Base-by-base conservation (phyloP, 2,797 vertebrate genomes). In the Notolepis coatsorum region DNA sequence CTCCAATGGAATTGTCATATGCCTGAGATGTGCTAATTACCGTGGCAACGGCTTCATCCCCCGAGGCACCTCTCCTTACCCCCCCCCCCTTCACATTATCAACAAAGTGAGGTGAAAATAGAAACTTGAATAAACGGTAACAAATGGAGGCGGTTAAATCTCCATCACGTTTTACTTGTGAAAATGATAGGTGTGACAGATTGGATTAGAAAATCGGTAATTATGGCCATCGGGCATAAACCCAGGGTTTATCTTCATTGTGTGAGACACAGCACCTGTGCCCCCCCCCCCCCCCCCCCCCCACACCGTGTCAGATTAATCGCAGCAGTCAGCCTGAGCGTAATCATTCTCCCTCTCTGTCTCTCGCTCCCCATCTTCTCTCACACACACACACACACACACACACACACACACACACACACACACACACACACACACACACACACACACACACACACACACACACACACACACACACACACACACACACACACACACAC, bases 1-100 rank as follows among this genome's bases (percentile, higher is more conserved):
- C 49, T 74, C 61, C 47, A 47, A 42, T 60, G 61, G 59, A 77
- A 73, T 69, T 61, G 31, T 55, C 71, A 43, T 56, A 62, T 45
- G 77, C 75, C 57, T 73, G 48, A 68, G 61, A 86, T 54, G 78
- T 64, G 52, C 65, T 88, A 90, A 92, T 91, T 84, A 87, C 61
- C 31, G 60, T 45, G 64, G 56, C 53, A 80, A 84, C 63, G 41
- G 58, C 55, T 73, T 43, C 55, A 62, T 85, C 77, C 61, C 74
- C 49, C 12, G 54, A 63, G 50, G 62, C 52, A n/a, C 33, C 3
- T 46, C 18, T 33, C 23, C 27, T 69, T 3, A 45, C 24, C 20
- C 25, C 78, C 37, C 52, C 55, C 52, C 55, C 69, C 61, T 41
- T 49, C n/a, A 46, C 9, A 25, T 52, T 62, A 66, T 38, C 7